Percentiles rank a stretch among this genome's conserved stretches.
Conservation (phyloP, 2,888 invertebrate species). For the Lymantria monacha region DNA sequence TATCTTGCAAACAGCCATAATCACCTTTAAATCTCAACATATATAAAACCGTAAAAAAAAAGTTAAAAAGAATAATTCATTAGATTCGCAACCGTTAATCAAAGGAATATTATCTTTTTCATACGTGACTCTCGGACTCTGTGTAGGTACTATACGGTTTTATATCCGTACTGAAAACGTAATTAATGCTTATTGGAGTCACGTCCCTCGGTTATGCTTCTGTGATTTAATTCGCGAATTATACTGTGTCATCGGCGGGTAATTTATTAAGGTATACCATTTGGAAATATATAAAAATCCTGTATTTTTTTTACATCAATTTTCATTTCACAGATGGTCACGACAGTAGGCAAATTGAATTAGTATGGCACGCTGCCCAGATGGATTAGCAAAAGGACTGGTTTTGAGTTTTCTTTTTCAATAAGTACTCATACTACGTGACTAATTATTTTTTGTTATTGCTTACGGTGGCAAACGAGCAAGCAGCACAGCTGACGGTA, state of each 20-base stretch:
- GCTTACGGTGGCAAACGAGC: no score
- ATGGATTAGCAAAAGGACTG: no score
- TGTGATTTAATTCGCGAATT: slow-evolving; percentile 27
- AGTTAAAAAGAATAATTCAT: slow-evolving; percentile 22
- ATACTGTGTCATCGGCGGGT: slow-evolving; percentile 13
- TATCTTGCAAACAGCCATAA: no score
- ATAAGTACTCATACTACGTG: no score
- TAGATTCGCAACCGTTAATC: slow-evolving; percentile 37
- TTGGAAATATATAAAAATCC: not conserved
- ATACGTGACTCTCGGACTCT: slow-evolving; percentile 38
- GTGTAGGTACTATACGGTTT: slow-evolving; percentile 19
- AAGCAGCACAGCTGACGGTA: no score
- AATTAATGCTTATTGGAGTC: slow-evolving; percentile 54
- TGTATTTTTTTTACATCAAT: not conserved
- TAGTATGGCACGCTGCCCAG: no score
- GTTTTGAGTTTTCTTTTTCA: no score
- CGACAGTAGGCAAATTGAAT: not conserved
- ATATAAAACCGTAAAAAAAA: not conserved
- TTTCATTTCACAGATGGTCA: not conserved
- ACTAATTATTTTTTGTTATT: no score
- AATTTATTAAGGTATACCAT: slow-evolving; percentile 1
- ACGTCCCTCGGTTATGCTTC: slow-evolving; percentile 26
- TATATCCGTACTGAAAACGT: slow-evolving; percentile 39
- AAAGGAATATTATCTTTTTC: slow-evolving; percentile 43
- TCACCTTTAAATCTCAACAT: not conserved